phyloP scores from a whole-genome alignment of 2,888 invertebrate genomes.

The Cheilosia scutellata region DNA sequence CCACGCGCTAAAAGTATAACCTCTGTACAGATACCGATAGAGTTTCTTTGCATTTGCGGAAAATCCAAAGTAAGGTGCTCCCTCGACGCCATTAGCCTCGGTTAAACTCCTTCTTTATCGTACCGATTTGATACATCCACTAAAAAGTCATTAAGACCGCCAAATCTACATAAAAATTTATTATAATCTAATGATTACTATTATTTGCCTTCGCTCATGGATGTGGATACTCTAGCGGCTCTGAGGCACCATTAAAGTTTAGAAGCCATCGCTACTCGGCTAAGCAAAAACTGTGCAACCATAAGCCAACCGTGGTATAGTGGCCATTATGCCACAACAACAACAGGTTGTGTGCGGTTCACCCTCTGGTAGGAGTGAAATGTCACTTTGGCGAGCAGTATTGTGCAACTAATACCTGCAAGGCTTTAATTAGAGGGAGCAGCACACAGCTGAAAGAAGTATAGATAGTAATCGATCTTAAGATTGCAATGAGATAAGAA shows the following conservation, averaged over 20 bases:
- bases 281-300: slow-evolving; percentile 9
- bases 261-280: slow-evolving; percentile 33
- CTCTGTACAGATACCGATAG: background rate
- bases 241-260: slow-evolving; percentile 20
- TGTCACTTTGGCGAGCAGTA: slow-evolving; percentile 62
- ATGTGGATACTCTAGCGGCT: background rate
- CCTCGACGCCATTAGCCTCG: slow-evolving; percentile 29
- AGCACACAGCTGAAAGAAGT: slow-evolving; percentile 15
- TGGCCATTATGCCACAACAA: slow-evolving; percentile 27
- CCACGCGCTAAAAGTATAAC: slow-evolving; percentile 32
- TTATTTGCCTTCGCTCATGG: slow-evolving; percentile 32
- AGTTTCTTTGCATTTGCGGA: background rate
- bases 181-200: slow-evolving; percentile 58
- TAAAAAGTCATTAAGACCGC: slow-evolving; percentile 54
- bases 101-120: slow-evolving; percentile 38
- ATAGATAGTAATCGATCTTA: slow-evolving; percentile 63
- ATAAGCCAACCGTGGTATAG: slow-evolving; percentile 33
- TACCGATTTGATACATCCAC: slow-evolving; percentile 36
- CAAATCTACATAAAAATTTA: slow-evolving; percentile 66
- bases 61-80: slow-evolving; percentile 39
- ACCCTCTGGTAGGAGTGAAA: slow-evolving; percentile 62
- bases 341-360: slow-evolving; percentile 37
- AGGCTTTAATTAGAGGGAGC: slow-evolving; percentile 52
- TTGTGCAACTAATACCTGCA: slow-evolving; percentile 51
- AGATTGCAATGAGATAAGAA: slow-evolving; percentile 62